These are phyloP conservation scores for Lacerta agilis DNA, from an alignment of 2,797 vertebrate genomes.

Conservation along the genomic window DNA sequence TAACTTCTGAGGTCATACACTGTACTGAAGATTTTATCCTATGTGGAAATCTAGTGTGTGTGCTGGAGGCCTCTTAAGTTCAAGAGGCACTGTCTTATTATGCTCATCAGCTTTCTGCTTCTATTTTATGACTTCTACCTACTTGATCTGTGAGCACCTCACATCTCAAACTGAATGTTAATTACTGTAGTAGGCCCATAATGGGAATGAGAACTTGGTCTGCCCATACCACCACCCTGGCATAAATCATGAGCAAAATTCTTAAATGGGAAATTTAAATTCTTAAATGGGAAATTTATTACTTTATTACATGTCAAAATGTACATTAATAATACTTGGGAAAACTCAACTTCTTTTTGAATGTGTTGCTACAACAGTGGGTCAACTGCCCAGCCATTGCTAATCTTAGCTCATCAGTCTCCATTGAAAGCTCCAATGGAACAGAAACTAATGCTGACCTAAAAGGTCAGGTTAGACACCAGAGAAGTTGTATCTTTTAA, in stretches of 20 bases:
- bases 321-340: background rate
- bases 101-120: constrained; percentile 5
- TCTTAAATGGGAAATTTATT: background rate
- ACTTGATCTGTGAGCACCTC: background rate
- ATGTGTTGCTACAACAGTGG: background rate
- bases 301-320: background rate
- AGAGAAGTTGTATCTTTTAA: background rate
- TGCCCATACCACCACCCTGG: background rate
- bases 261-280: background rate
- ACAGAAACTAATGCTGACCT: constrained; percentile 5
- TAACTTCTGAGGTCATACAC: background rate
- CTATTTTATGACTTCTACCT: background rate
- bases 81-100: background rate
- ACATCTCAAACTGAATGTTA: constrained; percentile 4
- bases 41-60: background rate
- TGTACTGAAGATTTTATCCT: background rate
- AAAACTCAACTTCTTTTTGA: background rate
- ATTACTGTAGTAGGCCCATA: background rate
- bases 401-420: constrained; percentile 9
- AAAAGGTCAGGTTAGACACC: background rate
- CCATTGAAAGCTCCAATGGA: background rate
- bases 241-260: constrained; percentile 13
- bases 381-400: background rate
- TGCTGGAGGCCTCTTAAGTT: background rate
- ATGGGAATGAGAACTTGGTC: background rate